Evolutionary conservation across 1,140 invertebrate genomes (phyloP).

Genomic region (Antheraea pernyi): DNA sequence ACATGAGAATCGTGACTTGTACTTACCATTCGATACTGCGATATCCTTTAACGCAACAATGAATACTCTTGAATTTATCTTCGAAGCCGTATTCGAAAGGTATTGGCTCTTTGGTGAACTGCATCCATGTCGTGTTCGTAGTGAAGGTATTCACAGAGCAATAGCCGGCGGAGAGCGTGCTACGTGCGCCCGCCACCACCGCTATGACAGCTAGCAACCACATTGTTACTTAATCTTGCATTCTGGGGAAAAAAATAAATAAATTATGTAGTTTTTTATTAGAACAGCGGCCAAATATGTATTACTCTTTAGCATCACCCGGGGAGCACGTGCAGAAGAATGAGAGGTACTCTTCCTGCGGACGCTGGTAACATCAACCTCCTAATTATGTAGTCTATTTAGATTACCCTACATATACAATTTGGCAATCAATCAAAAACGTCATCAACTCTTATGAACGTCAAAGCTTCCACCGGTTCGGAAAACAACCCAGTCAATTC

Average conservation of each 20-base stretch:
- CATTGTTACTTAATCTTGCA: slow-evolving; percentile 42
- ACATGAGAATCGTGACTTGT: background rate
- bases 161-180: slow-evolving; percentile 52
- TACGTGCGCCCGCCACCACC: slow-evolving; percentile 32
- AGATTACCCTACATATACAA: too few relatives aligned
- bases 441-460: too few relatives aligned
- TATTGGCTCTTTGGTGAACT: slow-evolving; percentile 86
- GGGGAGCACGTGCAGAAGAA: too few relatives aligned
- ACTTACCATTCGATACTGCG: slow-evolving; percentile 88
- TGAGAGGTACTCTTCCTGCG: too few relatives aligned
- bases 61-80: slow-evolving; percentile 85
- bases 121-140: slow-evolving; percentile 76
- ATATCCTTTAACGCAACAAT: slow-evolving; percentile 87
- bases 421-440: too few relatives aligned
- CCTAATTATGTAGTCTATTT: too few relatives aligned
- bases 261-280: too few relatives aligned
- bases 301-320: too few relatives aligned
- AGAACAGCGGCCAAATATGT: too few relatives aligned
- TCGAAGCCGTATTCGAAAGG: slow-evolving; percentile 83
- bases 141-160: slow-evolving; percentile 66
- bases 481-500: too few relatives aligned
- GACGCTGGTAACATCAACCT: too few relatives aligned
- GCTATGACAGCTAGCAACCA: slow-evolving; percentile 43
- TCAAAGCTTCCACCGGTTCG: too few relatives aligned
- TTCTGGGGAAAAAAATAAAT: slow-evolving; percentile 40